phyloP scores from a whole-genome alignment of 2,888 invertebrate species.

The Osedax fenrisi region DNA sequence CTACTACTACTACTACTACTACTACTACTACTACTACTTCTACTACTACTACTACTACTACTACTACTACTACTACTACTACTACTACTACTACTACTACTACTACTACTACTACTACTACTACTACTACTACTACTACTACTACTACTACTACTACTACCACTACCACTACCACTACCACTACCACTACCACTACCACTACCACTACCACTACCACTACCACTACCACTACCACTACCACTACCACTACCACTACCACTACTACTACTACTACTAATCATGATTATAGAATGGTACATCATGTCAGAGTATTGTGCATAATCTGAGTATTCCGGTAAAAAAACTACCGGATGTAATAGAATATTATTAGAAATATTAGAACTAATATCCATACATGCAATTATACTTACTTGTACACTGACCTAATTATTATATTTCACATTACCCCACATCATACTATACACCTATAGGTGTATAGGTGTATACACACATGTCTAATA shows the following conservation, averaged over 20 bases:
- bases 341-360: too few species aligned
- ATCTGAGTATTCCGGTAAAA: too few species aligned
- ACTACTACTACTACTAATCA: slow-evolving; percentile 3
- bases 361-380: too few species aligned
- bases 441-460: too few species aligned
- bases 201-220: slow-evolving; percentile 7
- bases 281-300: too few species aligned
- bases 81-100: slow-evolving; percentile 8
- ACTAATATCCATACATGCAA: too few species aligned
- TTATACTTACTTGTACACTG: too few species aligned
- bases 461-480: too few species aligned
- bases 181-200: slow-evolving; percentile 11
- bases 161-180: slow-evolving; percentile 4
- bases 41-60: slow-evolving; percentile 16
- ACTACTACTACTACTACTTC: slow-evolving; percentile 2
- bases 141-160: slow-evolving; percentile 14
- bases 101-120: slow-evolving; percentile 12
- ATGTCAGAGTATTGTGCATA: too few species aligned
- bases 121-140: slow-evolving; percentile 12
- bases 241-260: slow-evolving; percentile 11
- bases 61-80: slow-evolving; percentile 5
- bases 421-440: too few species aligned
- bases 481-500: too few species aligned
- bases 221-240: slow-evolving; percentile 6
- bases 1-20: not conserved